Percentiles rank a stretch among this genome's conserved stretches.
These are phyloP conservation scores for Rhinolophus sinicus DNA, from an alignment of 2,113 vertebrate species.

Conservation along the genomic window DNA sequence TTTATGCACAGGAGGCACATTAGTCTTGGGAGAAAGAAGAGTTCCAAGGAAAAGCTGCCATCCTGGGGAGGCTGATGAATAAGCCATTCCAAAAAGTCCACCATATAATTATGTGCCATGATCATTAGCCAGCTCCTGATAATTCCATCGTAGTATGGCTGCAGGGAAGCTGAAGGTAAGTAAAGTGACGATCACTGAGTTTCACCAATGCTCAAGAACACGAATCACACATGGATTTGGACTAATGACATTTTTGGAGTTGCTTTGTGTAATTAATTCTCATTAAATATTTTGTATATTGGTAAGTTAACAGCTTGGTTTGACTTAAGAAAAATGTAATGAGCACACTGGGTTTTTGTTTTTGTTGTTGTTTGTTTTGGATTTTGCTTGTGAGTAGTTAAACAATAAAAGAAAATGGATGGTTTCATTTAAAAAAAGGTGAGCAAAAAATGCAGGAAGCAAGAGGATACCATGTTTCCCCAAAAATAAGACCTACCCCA, in stretches of 20 bases:
- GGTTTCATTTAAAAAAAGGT: neutral
- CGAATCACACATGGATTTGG: conserved; percentile 84
- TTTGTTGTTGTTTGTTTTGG: neutral
- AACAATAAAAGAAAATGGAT: neutral
- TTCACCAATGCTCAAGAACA: conserved; percentile 85
- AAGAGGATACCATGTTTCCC: neutral
- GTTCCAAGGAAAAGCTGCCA: conserved; percentile 83
- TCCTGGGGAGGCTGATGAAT: conserved; percentile 82
- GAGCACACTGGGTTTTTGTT: neutral
- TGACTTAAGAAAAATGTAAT: neutral
- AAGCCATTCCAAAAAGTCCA: conserved; percentile 83
- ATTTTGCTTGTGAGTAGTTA: neutral
- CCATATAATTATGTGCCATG: conserved; percentile 83
- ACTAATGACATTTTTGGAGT: conserved; percentile 88
- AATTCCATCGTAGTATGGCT: conserved; percentile 85
- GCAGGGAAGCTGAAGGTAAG: conserved; percentile 87
- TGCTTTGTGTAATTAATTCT: conserved; percentile 87
- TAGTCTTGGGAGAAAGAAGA: conserved; percentile 87
- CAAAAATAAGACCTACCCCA: too few species aligned
- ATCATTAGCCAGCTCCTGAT: conserved; percentile 83
- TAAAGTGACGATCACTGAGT: conserved; percentile 86
- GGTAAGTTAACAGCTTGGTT: neutral
- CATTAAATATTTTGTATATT: conserved; percentile 47
- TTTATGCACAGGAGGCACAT: conserved; percentile 77
- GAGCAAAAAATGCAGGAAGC: neutral